These are phyloP conservation scores for Steromphala cineraria DNA, from an alignment of 2,888 invertebrate genomes.

Conservation along the genomic window DNA sequence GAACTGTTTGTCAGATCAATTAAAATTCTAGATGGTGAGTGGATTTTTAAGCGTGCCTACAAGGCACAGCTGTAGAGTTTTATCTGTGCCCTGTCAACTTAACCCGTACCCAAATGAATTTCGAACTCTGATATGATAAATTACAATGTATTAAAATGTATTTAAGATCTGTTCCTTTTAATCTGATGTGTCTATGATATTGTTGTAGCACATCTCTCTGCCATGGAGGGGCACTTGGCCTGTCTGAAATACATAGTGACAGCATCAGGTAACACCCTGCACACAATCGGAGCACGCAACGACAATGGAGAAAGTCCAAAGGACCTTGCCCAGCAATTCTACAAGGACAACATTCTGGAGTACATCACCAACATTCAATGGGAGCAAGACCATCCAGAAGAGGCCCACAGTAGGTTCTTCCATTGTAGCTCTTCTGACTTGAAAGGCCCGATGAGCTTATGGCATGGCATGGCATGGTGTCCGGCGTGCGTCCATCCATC, in stretches of 20 bases:
- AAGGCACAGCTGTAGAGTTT: no score
- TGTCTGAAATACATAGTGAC: slow-evolving; percentile 75
- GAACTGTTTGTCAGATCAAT: no score
- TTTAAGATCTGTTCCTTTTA: neutral
- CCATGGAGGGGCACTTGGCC: slow-evolving; percentile 74
- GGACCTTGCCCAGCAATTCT: slow-evolving; percentile 75
- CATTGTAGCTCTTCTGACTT: neutral
- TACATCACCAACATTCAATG: slow-evolving; percentile 75
- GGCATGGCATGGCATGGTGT: no score
- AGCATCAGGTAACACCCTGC: slow-evolving; percentile 62
- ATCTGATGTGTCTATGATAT: neutral
- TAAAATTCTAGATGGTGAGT: no score
- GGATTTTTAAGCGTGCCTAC: no score
- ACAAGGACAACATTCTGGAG: slow-evolving; percentile 73
- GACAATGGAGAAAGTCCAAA: slow-evolving; percentile 76
- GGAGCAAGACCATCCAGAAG: slow-evolving; percentile 75
- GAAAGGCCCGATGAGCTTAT: no score
- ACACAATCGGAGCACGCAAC: slow-evolving; percentile 73
- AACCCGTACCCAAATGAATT: no score
- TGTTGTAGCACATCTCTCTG: slow-evolving; percentile 72
- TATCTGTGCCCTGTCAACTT: no score
- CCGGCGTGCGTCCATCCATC: no score
- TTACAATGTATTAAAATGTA: no score
- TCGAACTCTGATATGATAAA: no score
- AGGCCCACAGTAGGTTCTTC: slow-evolving; percentile 70